phyloP scores from a whole-genome alignment of 2,113 vertebrate species.

The Clarias macrocephalus region DNA sequence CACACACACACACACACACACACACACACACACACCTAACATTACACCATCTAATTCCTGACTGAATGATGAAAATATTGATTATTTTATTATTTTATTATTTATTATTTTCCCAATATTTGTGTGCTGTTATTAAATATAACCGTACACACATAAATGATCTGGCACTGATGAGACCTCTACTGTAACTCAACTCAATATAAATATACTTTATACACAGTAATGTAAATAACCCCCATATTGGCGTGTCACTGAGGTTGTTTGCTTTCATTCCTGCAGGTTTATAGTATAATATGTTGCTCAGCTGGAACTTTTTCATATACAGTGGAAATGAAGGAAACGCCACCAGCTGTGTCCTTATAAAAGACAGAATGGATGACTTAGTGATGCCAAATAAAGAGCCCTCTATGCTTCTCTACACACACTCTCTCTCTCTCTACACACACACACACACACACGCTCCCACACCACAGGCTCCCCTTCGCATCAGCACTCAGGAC shows the following conservation, averaged over 20 bases:
- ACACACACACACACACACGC: not conserved
- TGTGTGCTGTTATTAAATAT: not conserved
- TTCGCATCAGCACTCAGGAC: slow-evolving; percentile 6
- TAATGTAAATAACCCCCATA: not conserved
- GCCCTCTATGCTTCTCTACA: slow-evolving; percentile 8
- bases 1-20: too few species aligned
- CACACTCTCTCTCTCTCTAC: not conserved
- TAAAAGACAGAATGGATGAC: slow-evolving; percentile 9
- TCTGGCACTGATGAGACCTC: not conserved
- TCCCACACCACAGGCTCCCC: slow-evolving; percentile 19
- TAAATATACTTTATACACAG: not conserved
- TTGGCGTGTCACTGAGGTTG: not conserved
- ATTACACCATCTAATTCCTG: not conserved
- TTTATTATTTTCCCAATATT: not conserved
- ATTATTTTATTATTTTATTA: too few species aligned
- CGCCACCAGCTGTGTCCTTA: slow-evolving; percentile 24
- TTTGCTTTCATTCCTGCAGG: not conserved
- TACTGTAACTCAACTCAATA: not conserved
- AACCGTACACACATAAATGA: not conserved
- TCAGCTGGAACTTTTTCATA: slow-evolving; percentile 17
- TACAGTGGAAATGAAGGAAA: slow-evolving; percentile 15
- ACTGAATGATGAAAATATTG: not conserved
- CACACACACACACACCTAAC: too few species aligned
- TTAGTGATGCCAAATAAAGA: slow-evolving; percentile 29
- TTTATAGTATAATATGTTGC: not conserved